These are phyloP conservation scores for Plotosus lineatus DNA, from an alignment of 2,113 vertebrate genomes.

Conservation along the genomic window DNA sequence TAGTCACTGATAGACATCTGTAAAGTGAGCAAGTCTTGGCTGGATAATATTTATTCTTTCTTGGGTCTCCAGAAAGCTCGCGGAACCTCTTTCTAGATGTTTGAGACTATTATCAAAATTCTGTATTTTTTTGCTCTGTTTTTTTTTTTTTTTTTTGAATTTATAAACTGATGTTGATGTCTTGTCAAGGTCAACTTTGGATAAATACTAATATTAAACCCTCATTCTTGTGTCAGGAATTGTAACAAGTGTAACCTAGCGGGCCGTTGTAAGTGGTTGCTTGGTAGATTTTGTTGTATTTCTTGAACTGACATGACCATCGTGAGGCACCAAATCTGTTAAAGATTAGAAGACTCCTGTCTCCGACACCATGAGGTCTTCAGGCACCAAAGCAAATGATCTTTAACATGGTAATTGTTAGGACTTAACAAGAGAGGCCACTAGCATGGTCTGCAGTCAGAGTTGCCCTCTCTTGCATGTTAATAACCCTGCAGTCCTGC, in stretches of 20 bases:
- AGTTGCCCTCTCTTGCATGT: not conserved
- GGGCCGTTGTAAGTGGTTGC: not conserved
- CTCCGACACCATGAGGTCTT: conserved; percentile 7
- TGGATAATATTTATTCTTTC: not conserved
- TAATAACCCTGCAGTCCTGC: not conserved
- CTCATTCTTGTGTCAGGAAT: not conserved
- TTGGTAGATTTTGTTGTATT: not conserved
- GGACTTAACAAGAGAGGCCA: conserved; percentile 2
- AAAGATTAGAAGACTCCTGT: conserved; percentile 18
- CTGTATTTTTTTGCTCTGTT: not conserved
- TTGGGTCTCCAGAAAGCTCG: not conserved
- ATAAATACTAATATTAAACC: not conserved
- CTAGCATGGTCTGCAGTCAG: conserved; percentile 35
- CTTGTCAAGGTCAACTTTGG: not conserved
- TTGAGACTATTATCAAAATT: not conserved
- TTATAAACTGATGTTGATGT: not conserved
- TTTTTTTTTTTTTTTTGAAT: not conserved
- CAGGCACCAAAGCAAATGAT: conserved; percentile 18
- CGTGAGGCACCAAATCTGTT: not conserved
- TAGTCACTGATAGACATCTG: not conserved
- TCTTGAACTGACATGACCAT: not conserved
- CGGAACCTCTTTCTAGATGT: not conserved
- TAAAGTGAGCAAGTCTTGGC: not conserved
- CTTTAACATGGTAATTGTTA: conserved; percentile 43
- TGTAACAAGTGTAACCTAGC: not conserved